Evolutionary conservation across 2,888 invertebrate species (phyloP), one percentile per base, ranked within the genome.

Genomic region (Chrysolina oricalcia): DNA sequence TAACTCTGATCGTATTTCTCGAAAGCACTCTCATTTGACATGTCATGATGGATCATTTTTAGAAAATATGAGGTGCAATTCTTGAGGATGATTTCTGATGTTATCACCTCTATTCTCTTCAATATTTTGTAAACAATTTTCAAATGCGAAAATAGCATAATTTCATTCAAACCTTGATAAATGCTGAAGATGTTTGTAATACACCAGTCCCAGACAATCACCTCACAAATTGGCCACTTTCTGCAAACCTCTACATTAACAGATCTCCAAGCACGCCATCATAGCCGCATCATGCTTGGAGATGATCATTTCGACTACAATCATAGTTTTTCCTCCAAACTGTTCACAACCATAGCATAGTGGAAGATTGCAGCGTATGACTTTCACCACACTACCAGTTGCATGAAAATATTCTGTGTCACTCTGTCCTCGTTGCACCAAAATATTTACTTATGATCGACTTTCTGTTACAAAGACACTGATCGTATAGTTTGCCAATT

Each of bases 181-280:
- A 19, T 9, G 15, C 10, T 17, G 9, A 15, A 5, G 48, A 50
- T 50, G n/a, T 50, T 50, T 8, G 48, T 17, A 50, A 19, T n/a
- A 50, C 48, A n/a, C 48, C 48, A 48, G n/a, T 48, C 48, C 13
- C 48, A 50, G 15, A 50, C 48, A 50, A 50, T 50, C n/a, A 50
- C 48, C n/a, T 19, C 48, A 50, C 15, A 50, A n/a, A 50, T 19
- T 50, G 19, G 48, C 19, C 48, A 50, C 15, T 15, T n/a, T 17
- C 48, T 50, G 9, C 8, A 1, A 0, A 48, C 48, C 9, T 48
- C 17, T 48, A 48, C n/a, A n/a, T n/a, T n/a, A n/a, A n/a, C n/a
- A n/a, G n/a, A n/a, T n/a, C n/a, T n/a, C n/a, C n/a, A 48, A 48
- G n/a, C 48, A 48, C 13, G 17, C n/a, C 8, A 48, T 48, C 13